Evolutionary conservation across 2,113 vertebrate species (phyloP).

Genomic region (Stegostoma tigrinum): DNA sequence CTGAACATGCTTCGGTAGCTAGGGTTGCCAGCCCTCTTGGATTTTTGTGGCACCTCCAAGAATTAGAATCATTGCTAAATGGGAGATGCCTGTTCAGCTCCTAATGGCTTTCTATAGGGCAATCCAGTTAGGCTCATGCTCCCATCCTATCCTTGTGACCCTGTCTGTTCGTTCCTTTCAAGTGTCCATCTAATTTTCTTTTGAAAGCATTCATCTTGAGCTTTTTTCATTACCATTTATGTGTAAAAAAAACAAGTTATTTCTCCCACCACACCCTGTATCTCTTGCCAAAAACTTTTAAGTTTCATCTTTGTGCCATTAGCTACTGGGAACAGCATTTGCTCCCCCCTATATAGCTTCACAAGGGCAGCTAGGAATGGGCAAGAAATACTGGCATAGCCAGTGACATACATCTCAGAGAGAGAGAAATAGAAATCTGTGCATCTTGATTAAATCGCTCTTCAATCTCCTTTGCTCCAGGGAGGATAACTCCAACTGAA

Average conservation of each 20-base stretch:
- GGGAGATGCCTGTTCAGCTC: not conserved
- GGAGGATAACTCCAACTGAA: not conserved
- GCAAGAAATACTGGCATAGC: not conserved
- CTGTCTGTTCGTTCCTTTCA: not conserved
- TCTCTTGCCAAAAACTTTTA: not conserved
- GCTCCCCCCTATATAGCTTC: not conserved
- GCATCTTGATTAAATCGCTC: not conserved
- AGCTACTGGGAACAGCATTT: not conserved
- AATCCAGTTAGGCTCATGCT: not conserved
- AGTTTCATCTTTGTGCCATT: not conserved
- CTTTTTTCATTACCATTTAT: not conserved
- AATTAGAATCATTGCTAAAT: not conserved
- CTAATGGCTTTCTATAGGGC: not conserved
- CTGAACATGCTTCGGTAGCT: not conserved
- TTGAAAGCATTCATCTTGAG: not conserved
- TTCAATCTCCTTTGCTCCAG: not conserved
- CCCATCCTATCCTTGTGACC: too few species aligned
- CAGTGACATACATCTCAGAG: not conserved
- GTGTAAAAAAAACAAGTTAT: too few species aligned
- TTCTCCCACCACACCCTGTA: too few species aligned
- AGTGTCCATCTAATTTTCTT: not conserved
- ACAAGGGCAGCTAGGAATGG: not conserved
- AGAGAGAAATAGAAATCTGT: not conserved
- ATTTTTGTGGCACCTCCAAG: not conserved
- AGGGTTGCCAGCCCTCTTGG: not conserved